phyloP scores from a whole-genome alignment of 2,113 vertebrate genomes.

The Progne subis region DNA sequence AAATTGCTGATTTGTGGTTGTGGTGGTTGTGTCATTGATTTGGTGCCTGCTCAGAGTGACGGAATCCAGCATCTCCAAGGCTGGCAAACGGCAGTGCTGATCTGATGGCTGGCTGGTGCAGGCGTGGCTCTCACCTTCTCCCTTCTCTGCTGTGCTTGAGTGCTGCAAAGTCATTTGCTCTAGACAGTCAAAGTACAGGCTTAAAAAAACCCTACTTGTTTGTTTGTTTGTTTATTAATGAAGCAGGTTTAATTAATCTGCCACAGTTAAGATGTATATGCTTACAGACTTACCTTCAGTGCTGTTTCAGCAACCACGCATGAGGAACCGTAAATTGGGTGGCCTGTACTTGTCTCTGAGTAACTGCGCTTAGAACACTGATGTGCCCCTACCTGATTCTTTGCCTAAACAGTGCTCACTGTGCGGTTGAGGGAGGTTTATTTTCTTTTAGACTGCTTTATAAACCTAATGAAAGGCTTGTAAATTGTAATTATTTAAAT shows the following conservation, averaged over 20 bases:
- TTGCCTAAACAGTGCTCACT: neutral
- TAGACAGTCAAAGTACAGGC: too few species aligned
- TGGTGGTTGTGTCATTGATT: neutral
- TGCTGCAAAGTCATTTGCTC: neutral
- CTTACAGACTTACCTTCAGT: neutral
- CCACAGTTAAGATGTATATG: neutral
- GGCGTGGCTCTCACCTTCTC: neutral
- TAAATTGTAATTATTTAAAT: neutral
- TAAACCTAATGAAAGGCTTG: neutral
- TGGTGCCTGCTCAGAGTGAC: neutral
- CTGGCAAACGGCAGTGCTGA: neutral
- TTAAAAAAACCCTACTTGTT: neutral
- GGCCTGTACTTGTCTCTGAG: neutral
- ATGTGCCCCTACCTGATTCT: neutral
- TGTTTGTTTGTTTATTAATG: neutral
- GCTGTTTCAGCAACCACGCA: neutral
- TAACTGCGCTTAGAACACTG: neutral
- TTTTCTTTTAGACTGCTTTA: neutral
- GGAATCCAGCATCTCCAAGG: neutral
- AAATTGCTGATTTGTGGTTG: neutral
- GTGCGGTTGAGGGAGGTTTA: neutral
- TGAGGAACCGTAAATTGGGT: neutral
- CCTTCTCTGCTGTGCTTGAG: fast-evolving
- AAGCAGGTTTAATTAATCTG: neutral
- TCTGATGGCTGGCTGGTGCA: too few species aligned